Conservation (phyloP, 2,888 invertebrate genomes). For the Neuroscelio doddi region DNA sequence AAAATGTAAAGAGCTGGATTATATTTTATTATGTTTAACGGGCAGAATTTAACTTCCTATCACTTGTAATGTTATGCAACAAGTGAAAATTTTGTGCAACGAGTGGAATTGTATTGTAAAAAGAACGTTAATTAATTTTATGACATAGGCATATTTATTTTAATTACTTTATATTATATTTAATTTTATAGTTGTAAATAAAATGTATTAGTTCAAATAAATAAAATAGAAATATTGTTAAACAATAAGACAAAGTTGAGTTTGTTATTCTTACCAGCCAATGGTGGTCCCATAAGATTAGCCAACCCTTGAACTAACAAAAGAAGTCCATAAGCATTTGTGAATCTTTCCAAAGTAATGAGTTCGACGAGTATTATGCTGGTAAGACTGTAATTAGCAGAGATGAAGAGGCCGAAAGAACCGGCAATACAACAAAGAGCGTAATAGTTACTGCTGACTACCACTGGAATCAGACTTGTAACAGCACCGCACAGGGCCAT, state of each 20-base stretch:
- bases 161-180: no score
- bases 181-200: no score
- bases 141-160: no score
- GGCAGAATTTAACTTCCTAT: no score
- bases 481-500: slow-evolving; percentile 83
- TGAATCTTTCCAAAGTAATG: slow-evolving; percentile 91
- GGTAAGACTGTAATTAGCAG: slow-evolving; percentile 93
- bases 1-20: no score
- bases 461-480: slow-evolving; percentile 79
- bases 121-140: no score
- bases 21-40: no score
- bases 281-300: slow-evolving; percentile 90
- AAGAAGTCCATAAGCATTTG: slow-evolving; percentile 91
- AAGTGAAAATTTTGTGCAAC: no score
- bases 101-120: background rate
- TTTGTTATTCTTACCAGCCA: slow-evolving; percentile 84
- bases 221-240: no score
- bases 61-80: no score
- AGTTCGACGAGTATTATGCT: slow-evolving; percentile 92
- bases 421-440: slow-evolving; percentile 79
- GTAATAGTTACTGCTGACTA: slow-evolving; percentile 74
- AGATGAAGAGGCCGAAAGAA: slow-evolving; percentile 91
- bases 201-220: no score
- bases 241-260: no score
- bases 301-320: slow-evolving; percentile 92